phyloP scores from a whole-genome alignment of 1,140 invertebrate species.

The Drosophila leontia region DNA sequence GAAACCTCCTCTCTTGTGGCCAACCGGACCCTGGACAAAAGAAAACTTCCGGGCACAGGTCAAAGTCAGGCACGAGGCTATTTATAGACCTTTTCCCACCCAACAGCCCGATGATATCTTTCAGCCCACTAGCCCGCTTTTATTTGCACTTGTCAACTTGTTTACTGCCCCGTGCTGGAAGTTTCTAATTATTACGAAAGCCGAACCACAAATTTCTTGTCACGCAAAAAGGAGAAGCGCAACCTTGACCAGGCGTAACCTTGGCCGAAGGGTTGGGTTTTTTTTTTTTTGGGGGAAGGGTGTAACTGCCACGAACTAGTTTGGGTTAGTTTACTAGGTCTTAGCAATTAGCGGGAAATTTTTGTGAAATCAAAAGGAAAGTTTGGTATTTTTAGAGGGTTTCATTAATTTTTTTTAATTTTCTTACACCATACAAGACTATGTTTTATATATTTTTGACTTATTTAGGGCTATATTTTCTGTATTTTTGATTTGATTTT shows the following conservation, averaged over 20 bases:
- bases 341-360: background rate
- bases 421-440: no score
- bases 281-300: background rate
- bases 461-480: background rate
- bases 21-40: conserved; percentile 3
- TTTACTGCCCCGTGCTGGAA: conserved; percentile 54
- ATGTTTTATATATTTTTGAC: background rate
- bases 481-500: background rate
- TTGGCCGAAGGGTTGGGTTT: conserved; percentile 2
- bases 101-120: conserved; percentile 24
- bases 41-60: conserved; percentile 27
- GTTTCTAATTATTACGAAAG: conserved; percentile 35
- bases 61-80: conserved; percentile 35
- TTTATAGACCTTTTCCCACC: conserved; percentile 41
- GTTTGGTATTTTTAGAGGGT: no score
- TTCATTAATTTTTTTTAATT: no score
- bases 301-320: conserved; percentile 23
- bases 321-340: conserved; percentile 1
- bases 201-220: conserved; percentile 44
- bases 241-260: conserved; percentile 55
- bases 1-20: background rate
- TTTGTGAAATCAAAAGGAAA: background rate
- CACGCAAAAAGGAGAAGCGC: conserved; percentile 37
- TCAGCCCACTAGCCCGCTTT: conserved; percentile 26
- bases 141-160: conserved; percentile 62